Evolutionary conservation across 2,888 invertebrate genomes (phyloP), one percentile per base, ranked within the genome.

Genomic region (Xanthia togata): DNA sequence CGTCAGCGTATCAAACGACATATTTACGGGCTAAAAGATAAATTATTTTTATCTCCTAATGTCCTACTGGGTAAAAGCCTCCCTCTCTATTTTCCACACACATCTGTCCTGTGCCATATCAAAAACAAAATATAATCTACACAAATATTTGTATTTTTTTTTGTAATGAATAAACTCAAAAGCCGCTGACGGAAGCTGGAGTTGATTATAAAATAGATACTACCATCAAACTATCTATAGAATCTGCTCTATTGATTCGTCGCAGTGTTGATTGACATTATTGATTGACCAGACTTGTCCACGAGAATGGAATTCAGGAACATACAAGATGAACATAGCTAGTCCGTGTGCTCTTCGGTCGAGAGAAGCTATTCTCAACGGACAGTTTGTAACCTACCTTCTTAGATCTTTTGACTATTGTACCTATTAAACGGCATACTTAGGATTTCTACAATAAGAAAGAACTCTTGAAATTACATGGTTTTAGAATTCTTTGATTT

Each of bases 181-280:
- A 44, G 12, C 44, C 41, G 41, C 11, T 41, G 41, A 11, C 41
- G 41, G 41, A 41, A 41, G 5, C 44, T 44, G 4, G 14, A 44
- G 20, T 41, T 41, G 12, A 4, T 26, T 57, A 12, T 5, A 35
- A 44, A 31, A 50, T 11, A 35, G 11, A 23, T 8, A 53, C 8
- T 35, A 3, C 20, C n/a, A 11, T 47, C 20, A 57, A 38, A 67
- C 47, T 26, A 73, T 41, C n/a, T 17, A n/a, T 35, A 44, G 50
- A 67, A 82, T 76, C 1, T 38, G 26, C 14, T 53, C 41, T 38
- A 76, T 59, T 62, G 57, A 31, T 44, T 44, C 26, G 57, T 20
- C 74, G 35, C 64, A 64, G 63, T 59, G 57, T 64, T 35, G 76
- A 75, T 38, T 64, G 78, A 44, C 81, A 59, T 64, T 44, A 78